phyloP scores from a whole-genome alignment of 1,140 invertebrate species.

The Aporrectodea caliginosa region DNA sequence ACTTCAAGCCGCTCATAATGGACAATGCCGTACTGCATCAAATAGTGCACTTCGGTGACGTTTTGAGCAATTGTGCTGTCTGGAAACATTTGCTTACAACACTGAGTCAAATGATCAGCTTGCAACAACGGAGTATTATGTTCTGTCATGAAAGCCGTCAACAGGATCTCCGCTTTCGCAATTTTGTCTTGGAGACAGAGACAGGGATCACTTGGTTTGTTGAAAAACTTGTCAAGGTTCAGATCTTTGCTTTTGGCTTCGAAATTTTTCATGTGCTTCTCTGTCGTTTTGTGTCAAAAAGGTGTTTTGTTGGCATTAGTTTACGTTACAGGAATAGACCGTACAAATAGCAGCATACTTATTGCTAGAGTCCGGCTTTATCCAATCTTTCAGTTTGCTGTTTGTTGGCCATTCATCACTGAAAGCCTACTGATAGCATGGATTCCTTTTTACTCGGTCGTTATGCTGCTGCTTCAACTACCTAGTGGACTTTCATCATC shows the following conservation, averaged over 20 bases:
- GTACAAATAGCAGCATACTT: neutral
- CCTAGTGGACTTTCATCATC: too few relatives aligned
- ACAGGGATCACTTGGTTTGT: neutral
- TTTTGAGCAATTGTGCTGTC: too few relatives aligned
- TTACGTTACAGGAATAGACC: neutral
- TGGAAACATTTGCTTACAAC: neutral
- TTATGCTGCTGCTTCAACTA: too few relatives aligned
- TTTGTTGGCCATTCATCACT: neutral
- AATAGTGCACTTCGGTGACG: too few relatives aligned
- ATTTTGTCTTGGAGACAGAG: neutral
- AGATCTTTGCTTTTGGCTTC: neutral
- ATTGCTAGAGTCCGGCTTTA: neutral
- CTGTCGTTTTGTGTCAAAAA: neutral
- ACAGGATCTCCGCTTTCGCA: neutral
- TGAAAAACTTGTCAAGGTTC: neutral
- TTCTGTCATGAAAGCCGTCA: neutral
- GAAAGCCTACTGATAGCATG: neutral
- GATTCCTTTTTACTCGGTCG: neutral
- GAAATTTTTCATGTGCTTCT: neutral
- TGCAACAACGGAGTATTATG: neutral
- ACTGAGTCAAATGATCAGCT: neutral
- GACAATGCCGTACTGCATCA: too few relatives aligned
- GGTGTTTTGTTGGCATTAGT: neutral
- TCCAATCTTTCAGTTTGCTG: neutral
- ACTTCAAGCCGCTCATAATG: too few relatives aligned